Evolutionary conservation across 2,797 vertebrate species (phyloP).

Genomic region (Sebastes trivittatus): DNA sequence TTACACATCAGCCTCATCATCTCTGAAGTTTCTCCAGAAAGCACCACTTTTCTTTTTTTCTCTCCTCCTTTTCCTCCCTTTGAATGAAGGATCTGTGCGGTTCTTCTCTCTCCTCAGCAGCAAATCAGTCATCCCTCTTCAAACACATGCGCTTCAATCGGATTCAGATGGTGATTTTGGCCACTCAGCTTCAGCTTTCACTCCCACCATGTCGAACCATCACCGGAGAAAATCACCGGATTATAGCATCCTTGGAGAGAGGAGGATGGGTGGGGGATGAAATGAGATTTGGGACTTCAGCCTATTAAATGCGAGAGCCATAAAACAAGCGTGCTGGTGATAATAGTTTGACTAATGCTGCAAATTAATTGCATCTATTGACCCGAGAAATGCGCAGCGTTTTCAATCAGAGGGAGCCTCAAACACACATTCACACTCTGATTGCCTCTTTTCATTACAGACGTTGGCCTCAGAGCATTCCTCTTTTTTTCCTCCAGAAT

Average conservation of each 20-base stretch:
- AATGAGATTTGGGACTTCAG: conserved; percentile 21
- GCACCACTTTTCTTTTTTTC: background rate
- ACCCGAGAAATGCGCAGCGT: conserved; percentile 47
- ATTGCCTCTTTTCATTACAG: conserved; percentile 50
- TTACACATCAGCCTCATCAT: conserved; percentile 50
- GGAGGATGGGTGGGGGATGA: background rate
- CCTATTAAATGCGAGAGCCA: background rate
- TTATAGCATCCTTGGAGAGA: background rate
- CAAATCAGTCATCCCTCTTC: conserved; percentile 54
- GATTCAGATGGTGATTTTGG: conserved; percentile 58
- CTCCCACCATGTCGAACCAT: conserved; percentile 18
- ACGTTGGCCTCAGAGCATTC: conserved; percentile 33
- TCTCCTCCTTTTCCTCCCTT: background rate
- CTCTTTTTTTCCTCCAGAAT: background rate
- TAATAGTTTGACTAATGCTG: conserved; percentile 42
- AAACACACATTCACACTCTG: conserved; percentile 25
- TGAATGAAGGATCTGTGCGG: conserved; percentile 41
- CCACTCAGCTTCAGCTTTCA: conserved; percentile 40
- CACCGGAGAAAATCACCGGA: conserved; percentile 34
- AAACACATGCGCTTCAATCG: conserved; percentile 47
- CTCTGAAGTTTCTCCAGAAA: conserved; percentile 64
- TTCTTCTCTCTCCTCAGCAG: conserved; percentile 43
- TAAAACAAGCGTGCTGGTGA: conserved; percentile 20
- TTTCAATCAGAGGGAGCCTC: conserved; percentile 45
- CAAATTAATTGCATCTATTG: conserved; percentile 62